Conservation (phyloP, 1,140 invertebrate genomes). For the Tetragonula clypearis region DNA sequence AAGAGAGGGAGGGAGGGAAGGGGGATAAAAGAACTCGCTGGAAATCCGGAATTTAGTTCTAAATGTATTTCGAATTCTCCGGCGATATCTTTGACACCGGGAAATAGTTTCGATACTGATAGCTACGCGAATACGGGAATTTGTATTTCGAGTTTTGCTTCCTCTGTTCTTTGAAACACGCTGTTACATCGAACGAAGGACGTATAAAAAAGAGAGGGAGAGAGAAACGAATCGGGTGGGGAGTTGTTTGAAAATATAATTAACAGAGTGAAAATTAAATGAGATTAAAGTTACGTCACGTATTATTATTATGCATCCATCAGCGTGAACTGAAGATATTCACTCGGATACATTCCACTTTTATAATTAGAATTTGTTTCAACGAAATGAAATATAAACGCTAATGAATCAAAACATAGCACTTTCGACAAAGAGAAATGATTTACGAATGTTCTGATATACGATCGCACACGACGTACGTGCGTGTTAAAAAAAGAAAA, state of each 20-base stretch:
- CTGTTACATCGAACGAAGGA: background rate
- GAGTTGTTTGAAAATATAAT: background rate
- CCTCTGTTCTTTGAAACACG: background rate
- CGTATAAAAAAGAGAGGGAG: background rate
- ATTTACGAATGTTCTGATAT: background rate
- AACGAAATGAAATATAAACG: background rate
- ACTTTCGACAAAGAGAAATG: background rate
- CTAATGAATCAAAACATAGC: background rate
- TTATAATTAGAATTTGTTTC: background rate
- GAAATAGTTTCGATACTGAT: background rate
- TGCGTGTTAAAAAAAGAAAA: background rate
- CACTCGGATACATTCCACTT: too few species aligned
- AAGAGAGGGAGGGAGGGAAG: too few species aligned
- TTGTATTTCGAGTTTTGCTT: background rate
- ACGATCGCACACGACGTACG: too few species aligned
- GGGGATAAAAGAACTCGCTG: background rate
- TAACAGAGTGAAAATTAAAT: background rate
- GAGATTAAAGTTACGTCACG: background rate
- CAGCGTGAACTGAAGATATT: background rate
- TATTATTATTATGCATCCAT: background rate
- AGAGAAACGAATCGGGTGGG: background rate
- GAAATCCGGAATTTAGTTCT: constrained; percentile 21
- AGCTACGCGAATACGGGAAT: background rate
- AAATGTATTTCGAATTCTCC: constrained; percentile 25
- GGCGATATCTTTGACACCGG: background rate